A percentile compares a stretch with the other conserved stretches of the same genome.
These are phyloP conservation scores for Sorex fumeus DNA, from an alignment of 2,113 vertebrate genomes.

Conservation along the genomic window DNA sequence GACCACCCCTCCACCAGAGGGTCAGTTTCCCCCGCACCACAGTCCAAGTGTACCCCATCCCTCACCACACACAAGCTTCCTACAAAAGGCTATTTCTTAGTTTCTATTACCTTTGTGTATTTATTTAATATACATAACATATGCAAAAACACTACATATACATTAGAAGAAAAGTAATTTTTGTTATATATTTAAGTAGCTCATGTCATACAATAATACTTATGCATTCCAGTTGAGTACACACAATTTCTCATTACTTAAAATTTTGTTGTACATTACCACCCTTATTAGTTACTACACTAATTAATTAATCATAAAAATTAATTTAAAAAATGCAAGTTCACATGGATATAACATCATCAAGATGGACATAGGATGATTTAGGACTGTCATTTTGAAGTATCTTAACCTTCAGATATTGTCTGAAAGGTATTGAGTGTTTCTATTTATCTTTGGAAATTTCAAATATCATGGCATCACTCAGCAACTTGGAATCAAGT, in stretches of 20 bases:
- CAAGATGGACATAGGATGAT: not conserved
- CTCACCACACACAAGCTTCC: no score
- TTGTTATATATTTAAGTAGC: not conserved
- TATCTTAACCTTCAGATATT: not conserved
- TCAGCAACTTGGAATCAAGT: not conserved
- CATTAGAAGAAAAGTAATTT: not conserved
- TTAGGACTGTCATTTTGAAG: not conserved
- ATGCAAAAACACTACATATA: not conserved
- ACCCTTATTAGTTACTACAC: no score
- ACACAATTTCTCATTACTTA: not conserved
- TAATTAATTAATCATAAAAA: no score
- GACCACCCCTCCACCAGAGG: no score
- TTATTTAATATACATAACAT: no score
- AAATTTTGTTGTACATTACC: not conserved
- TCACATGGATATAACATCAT: not conserved
- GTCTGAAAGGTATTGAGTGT: not conserved
- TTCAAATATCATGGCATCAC: not conserved
- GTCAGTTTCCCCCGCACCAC: no score
- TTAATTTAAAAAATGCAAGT: not conserved
- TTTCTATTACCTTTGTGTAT: no score
- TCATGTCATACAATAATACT: not conserved
- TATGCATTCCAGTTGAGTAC: not conserved
- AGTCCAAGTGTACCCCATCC: no score
- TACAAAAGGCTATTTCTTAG: no score
- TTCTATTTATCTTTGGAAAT: not conserved